Conservation (phyloP, 2,888 invertebrate species). For the Drosophila flavopinicola region DNA sequence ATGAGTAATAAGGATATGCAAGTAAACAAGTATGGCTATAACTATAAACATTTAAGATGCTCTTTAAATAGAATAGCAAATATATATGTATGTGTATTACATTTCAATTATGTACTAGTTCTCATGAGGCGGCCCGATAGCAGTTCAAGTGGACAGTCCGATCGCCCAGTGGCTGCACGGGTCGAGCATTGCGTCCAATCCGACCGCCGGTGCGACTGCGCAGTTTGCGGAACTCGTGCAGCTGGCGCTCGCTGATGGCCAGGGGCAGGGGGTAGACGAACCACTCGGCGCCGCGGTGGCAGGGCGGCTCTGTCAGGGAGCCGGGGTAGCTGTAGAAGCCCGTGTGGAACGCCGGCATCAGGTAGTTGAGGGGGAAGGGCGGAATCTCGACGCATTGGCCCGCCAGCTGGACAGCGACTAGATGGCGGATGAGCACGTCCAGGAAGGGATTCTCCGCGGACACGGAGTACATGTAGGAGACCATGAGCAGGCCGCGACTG, state of each 20-base stretch:
- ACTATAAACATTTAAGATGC: too few species aligned
- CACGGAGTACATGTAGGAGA: constrained; percentile 85
- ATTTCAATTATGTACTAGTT: background rate
- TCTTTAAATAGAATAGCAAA: background rate
- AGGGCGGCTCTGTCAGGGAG: constrained; percentile 86
- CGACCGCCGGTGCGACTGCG: constrained; percentile 64
- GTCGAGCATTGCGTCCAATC: constrained; percentile 80
- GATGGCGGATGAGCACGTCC: constrained; percentile 85
- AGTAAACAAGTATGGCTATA: too few species aligned
- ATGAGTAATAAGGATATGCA: too few species aligned
- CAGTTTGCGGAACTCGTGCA: constrained; percentile 81
- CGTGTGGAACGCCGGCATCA: constrained; percentile 85
- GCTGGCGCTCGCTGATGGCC: constrained; percentile 85
- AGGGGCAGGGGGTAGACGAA: constrained; percentile 86
- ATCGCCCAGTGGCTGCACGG: constrained; percentile 70
- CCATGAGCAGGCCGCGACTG: constrained; percentile 82
- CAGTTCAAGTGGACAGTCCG: constrained; percentile 41
- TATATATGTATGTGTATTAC: background rate
- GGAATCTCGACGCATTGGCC: constrained; percentile 84
- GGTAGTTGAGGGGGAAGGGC: constrained; percentile 86
- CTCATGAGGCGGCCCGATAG: background rate
- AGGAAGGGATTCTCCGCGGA: constrained; percentile 86
- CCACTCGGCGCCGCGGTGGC: constrained; percentile 87
- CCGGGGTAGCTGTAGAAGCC: constrained; percentile 86
- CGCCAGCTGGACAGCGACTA: constrained; percentile 84